Evolutionary conservation across 30 jellyfish, hydroid and myxozoan species (phyloP).

Genomic region (Nemopilema nomurai): DNA sequence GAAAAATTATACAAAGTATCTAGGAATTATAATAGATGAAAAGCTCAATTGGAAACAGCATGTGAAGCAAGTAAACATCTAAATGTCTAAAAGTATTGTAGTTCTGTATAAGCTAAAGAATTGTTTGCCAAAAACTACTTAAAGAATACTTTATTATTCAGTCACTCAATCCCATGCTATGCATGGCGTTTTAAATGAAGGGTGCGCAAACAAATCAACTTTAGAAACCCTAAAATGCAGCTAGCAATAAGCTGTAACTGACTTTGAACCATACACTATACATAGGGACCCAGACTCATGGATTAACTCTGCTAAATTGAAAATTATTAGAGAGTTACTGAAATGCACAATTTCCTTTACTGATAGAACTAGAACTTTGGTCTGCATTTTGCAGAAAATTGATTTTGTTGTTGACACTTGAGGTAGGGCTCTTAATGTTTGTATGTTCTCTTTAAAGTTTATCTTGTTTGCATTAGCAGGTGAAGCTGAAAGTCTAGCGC

Average conservation of each 20-base stretch:
- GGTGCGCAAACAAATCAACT: conserved; percentile 34
- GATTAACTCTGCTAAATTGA: too few species aligned
- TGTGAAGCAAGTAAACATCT: conserved; percentile 20
- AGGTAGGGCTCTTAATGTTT: too few species aligned
- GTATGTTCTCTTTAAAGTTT: background rate
- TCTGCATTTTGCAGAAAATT: too few species aligned
- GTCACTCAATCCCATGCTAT: conserved; percentile 34
- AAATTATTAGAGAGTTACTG: too few species aligned
- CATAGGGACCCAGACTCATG: conserved; percentile 29
- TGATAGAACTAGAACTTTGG: too few species aligned
- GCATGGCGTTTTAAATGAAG: conserved; percentile 36
- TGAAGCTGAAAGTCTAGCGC: background rate
- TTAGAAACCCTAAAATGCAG: conserved; percentile 26
- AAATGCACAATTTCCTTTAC: too few species aligned
- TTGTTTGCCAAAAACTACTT: conserved; percentile 10
- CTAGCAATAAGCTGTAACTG: conserved; percentile 42
- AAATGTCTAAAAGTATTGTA: conserved; percentile 34
- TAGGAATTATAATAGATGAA: too few species aligned
- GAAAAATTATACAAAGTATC: conserved; percentile 31
- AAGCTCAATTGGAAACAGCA: too few species aligned
- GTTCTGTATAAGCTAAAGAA: conserved; percentile 25
- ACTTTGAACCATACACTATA: conserved; percentile 32
- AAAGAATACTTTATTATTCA: conserved; percentile 6
- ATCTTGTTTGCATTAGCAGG: background rate
- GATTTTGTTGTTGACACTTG: too few species aligned